phyloP scores from a whole-genome alignment of 1,140 invertebrate species.

The Pogonus chalceus region DNA sequence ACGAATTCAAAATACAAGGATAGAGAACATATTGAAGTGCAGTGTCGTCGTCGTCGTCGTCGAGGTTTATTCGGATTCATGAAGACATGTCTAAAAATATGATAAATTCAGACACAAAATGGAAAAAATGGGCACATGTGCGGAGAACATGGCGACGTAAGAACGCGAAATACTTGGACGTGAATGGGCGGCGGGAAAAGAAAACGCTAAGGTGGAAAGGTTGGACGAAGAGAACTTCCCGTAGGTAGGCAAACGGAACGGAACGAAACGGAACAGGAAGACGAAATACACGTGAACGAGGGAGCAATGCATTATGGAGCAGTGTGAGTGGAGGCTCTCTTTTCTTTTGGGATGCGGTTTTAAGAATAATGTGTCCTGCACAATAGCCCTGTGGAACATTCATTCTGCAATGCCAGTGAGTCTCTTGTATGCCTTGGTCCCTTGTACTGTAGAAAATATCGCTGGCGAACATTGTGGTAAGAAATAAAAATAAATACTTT shows the following conservation, averaged over 20 bases:
- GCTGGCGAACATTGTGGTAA: background rate
- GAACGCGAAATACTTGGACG: no score
- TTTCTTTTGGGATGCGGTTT: background rate
- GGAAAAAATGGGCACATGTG: background rate
- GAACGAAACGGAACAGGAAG: background rate
- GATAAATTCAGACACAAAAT: slow-evolving; percentile 4
- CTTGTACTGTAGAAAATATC: background rate
- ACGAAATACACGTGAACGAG: background rate
- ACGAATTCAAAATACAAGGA: background rate
- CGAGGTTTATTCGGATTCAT: background rate
- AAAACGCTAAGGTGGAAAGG: no score
- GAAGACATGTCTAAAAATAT: slow-evolving; percentile 1
- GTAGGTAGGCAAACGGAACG: no score
- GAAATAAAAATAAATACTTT: slow-evolving; percentile 6
- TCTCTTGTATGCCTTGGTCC: background rate
- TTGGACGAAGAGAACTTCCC: background rate
- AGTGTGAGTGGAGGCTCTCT: background rate
- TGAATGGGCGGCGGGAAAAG: no score
- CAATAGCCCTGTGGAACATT: background rate
- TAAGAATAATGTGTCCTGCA: slow-evolving; percentile 6
- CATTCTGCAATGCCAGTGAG: no score
- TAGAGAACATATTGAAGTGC: background rate
- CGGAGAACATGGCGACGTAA: background rate
- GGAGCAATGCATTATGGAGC: slow-evolving; percentile 3
- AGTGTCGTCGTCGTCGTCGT: background rate